Percentiles rank a stretch among this genome's conserved stretches.
These are phyloP conservation scores for Timandra comae DNA, from an alignment of 2,888 invertebrate species.

Conservation along the genomic window DNA sequence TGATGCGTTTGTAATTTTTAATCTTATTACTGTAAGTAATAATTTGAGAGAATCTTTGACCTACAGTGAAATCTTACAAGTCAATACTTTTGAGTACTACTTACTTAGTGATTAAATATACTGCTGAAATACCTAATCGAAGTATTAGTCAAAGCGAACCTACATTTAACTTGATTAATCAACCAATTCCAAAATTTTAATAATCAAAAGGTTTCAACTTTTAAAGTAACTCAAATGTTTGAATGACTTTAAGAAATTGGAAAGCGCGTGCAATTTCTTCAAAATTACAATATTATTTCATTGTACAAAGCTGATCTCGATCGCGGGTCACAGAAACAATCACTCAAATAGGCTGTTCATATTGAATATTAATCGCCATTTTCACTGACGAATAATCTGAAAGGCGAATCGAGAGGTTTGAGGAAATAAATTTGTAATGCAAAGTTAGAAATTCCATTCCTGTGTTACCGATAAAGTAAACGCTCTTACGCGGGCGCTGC, in stretches of 20 bases:
- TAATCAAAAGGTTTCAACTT: slow-evolving; percentile 41
- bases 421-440: slow-evolving; percentile 75
- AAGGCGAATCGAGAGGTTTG: slow-evolving; percentile 51
- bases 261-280: slow-evolving; percentile 47
- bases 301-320: slow-evolving; percentile 48
- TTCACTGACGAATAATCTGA: slow-evolving; percentile 71
- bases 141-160: slow-evolving; percentile 1
- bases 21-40: too few relatives aligned
- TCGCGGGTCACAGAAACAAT: slow-evolving; percentile 61
- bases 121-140: slow-evolving; percentile 1
- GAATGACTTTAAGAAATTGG: slow-evolving; percentile 45
- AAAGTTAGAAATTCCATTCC: slow-evolving; percentile 73
- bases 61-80: too few relatives aligned
- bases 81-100: too few relatives aligned
- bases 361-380: slow-evolving; percentile 75
- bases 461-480: slow-evolving; percentile 69
- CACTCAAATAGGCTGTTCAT: slow-evolving; percentile 71
- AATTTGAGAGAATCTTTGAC: slow-evolving; percentile 1
- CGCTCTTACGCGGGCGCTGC: slow-evolving; percentile 46
- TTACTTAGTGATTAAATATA: slow-evolving; percentile 1
- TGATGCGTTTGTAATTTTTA: too few relatives aligned
- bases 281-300: slow-evolving; percentile 53
- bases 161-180: slow-evolving; percentile 5
- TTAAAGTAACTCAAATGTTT: slow-evolving; percentile 51
- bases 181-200: slow-evolving; percentile 27